Percentiles rank a stretch among this genome's conserved stretches.
Conservation (phyloP, 2,797 vertebrate species). For the Halcyon smyrnensis region DNA sequence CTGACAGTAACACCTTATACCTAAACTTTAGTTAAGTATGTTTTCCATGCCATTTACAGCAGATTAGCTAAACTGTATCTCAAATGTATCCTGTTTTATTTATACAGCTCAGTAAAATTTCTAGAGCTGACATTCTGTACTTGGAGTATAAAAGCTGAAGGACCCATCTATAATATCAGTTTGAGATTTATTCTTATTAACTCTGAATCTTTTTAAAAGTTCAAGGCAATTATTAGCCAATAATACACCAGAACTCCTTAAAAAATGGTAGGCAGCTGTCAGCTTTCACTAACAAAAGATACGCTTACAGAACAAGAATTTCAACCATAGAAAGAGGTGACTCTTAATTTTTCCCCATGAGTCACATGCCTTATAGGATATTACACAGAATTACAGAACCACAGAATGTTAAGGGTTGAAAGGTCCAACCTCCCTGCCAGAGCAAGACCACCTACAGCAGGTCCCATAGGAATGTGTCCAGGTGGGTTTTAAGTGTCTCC, state of each 20-base stretch:
- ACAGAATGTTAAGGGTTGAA: too few relatives aligned
- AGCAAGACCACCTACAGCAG: too few relatives aligned
- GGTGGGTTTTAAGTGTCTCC: too few relatives aligned
- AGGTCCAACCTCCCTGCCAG: too few relatives aligned
- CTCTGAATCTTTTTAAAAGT: background rate
- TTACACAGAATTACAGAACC: background rate
- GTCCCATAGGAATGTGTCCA: too few relatives aligned
- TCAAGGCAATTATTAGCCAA: background rate
- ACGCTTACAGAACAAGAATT: background rate
- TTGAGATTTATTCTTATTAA: background rate
- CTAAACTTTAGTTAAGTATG: background rate
- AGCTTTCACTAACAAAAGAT: background rate
- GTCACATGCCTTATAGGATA: background rate
- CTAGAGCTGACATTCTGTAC: background rate
- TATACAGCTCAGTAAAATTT: background rate
- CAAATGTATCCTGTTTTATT: background rate
- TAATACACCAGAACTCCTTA: background rate
- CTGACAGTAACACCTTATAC: background rate
- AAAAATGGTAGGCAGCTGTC: background rate
- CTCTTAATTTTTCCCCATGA: background rate
- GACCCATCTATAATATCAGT: background rate
- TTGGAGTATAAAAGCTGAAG: background rate
- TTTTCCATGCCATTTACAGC: background rate
- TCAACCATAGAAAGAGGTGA: background rate
- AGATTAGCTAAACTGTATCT: background rate